These are phyloP conservation scores for Amyelois transitella DNA, from an alignment of 1,140 invertebrate genomes.

Conservation along the genomic window DNA sequence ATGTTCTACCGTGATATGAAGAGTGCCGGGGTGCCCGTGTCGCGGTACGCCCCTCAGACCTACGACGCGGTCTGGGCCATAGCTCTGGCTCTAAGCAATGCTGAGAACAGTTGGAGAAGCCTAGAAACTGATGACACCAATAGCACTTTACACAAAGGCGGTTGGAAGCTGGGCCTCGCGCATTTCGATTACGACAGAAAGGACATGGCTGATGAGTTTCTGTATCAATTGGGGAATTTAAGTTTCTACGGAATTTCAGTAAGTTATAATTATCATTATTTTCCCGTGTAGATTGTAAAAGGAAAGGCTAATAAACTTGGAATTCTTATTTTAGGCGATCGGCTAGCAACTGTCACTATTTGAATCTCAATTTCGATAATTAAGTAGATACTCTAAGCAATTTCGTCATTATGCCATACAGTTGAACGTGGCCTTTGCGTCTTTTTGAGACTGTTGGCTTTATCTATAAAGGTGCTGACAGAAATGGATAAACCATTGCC, in stretches of 20 bases:
- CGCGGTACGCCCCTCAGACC: slow-evolving; percentile 83
- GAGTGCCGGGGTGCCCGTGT: slow-evolving; percentile 73
- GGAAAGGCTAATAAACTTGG: not conserved
- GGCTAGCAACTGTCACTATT: no score
- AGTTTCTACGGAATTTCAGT: slow-evolving; percentile 90
- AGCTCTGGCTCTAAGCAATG: slow-evolving; percentile 79
- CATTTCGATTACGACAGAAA: slow-evolving; percentile 82
- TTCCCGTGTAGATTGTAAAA: not conserved
- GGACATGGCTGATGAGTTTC: slow-evolving; percentile 80
- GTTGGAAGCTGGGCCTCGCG: slow-evolving; percentile 64
- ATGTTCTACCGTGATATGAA: slow-evolving; percentile 79
- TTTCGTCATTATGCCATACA: no score
- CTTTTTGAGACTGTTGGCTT: no score
- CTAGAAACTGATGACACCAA: slow-evolving; percentile 16
- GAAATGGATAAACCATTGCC: no score
- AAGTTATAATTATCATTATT: slow-evolving; percentile 36
- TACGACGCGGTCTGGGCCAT: slow-evolving; percentile 94
- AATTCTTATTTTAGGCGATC: no score
- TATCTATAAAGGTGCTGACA: no score
- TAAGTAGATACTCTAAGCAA: no score
- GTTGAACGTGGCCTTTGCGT: no score
- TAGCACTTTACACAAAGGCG: slow-evolving; percentile 16
- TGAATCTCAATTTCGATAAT: no score
- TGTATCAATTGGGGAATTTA: slow-evolving; percentile 81
- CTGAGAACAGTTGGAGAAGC: slow-evolving; percentile 62